A percentile compares a stretch with the other conserved stretches of the same genome.
phyloP scores from a whole-genome alignment of 1,140 invertebrate genomes.

The Proctacanthus coquilletti region DNA sequence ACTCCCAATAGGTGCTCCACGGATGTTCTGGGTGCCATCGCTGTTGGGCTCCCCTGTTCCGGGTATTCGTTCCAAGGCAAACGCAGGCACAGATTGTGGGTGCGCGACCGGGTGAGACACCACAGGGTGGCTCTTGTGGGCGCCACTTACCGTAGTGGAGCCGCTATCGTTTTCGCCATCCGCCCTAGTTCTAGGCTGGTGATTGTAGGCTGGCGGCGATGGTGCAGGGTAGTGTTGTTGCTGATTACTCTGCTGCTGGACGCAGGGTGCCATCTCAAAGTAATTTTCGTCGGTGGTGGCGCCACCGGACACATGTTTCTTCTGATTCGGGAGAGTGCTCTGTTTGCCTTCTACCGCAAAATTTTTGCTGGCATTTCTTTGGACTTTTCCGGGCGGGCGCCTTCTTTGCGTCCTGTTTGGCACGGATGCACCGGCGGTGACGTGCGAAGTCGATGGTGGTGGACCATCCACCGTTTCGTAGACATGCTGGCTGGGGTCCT shows the following conservation, averaged over 20 bases:
- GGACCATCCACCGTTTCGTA: constrained; percentile 10
- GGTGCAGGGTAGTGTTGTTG: too few relatives aligned
- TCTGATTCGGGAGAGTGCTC: not conserved
- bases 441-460: constrained; percentile 1
- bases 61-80: too few relatives aligned
- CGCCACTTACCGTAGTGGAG: too few relatives aligned
- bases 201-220: constrained; percentile 4
- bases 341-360: not conserved
- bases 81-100: too few relatives aligned
- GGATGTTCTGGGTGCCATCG: too few relatives aligned
- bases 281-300: not conserved
- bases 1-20: too few relatives aligned
- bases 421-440: constrained; percentile 5
- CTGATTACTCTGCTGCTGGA: constrained; percentile 1
- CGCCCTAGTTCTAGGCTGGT: not conserved
- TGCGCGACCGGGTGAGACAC: too few relatives aligned
- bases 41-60: too few relatives aligned
- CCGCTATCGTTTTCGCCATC: too few relatives aligned
- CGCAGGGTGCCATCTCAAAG: not conserved
- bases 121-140: too few relatives aligned
- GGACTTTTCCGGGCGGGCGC: not conserved
- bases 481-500: constrained; percentile 9
- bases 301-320: constrained; percentile 1
- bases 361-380: not conserved
- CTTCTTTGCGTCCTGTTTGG: constrained; percentile 1